phyloP scores from a whole-genome alignment of 2,888 invertebrate genomes.

The Drepana falcataria region DNA sequence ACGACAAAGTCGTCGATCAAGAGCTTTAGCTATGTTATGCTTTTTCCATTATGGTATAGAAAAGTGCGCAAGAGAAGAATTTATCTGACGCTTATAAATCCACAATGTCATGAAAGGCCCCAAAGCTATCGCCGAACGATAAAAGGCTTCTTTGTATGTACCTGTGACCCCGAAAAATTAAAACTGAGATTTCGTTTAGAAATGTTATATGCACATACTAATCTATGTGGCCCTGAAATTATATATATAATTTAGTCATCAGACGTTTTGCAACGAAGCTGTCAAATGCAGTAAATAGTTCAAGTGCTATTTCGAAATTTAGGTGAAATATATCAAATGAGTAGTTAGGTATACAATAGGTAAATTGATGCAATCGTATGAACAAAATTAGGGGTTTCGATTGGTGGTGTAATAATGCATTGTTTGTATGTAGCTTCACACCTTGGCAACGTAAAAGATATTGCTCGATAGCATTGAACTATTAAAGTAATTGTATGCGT shows the following conservation, averaged over 20 bases:
- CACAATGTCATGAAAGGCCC: too few species aligned
- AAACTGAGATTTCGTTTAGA: too few species aligned
- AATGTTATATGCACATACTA: too few species aligned
- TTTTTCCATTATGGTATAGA: too few species aligned
- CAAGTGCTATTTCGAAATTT: neutral
- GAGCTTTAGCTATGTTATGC: too few species aligned
- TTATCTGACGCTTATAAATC: too few species aligned
- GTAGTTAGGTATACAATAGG: slow-evolving; percentile 24
- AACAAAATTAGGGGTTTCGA: slow-evolving; percentile 31
- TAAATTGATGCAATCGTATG: slow-evolving; percentile 37
- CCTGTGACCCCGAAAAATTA: too few species aligned
- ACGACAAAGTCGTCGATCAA: too few species aligned
- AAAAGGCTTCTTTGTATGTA: too few species aligned
- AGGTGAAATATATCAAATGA: neutral
- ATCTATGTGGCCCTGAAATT: too few species aligned
- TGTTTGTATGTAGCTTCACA: slow-evolving; percentile 35
- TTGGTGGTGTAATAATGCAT: slow-evolving; percentile 5
- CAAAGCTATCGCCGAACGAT: too few species aligned
- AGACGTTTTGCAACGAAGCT: neutral
- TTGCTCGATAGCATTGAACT: neutral
- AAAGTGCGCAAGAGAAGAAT: too few species aligned
- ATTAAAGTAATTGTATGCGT: neutral
- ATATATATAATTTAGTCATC: neutral
- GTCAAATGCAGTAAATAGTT: neutral
- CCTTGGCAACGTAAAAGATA: slow-evolving; percentile 27